phyloP scores from a whole-genome alignment of 2,113 vertebrate species.

The Epinephelus lanceolatus region DNA sequence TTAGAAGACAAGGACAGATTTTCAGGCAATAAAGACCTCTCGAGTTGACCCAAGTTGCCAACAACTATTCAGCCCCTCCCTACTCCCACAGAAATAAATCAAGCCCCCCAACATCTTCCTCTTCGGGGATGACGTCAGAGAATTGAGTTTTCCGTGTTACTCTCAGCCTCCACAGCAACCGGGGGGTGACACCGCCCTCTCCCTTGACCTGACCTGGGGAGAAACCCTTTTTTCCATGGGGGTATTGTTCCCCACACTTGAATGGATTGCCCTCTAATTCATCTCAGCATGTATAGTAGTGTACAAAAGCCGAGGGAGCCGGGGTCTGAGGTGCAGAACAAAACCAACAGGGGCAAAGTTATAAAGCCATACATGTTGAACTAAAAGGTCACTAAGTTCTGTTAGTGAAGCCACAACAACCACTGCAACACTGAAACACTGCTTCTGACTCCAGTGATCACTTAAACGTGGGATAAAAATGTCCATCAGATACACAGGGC shows the following conservation, averaged over 20 bases:
- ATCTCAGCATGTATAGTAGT: conserved; percentile 76
- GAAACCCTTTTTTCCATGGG: conserved; percentile 52
- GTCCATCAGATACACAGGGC: background rate
- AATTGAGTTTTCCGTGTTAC: conserved; percentile 76
- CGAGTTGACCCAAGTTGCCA: conserved; percentile 48
- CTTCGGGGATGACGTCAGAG: conserved; percentile 74
- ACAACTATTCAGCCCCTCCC: conserved; percentile 48
- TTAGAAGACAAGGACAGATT: conserved; percentile 41
- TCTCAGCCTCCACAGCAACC: conserved; percentile 79
- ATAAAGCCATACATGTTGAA: conserved; percentile 61
- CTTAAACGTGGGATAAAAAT: background rate
- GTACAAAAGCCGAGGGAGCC: conserved; percentile 70
- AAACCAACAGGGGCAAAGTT: conserved; percentile 66
- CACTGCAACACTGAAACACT: background rate
- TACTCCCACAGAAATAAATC: conserved; percentile 80
- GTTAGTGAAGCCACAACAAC: conserved; percentile 19
- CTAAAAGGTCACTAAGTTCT: background rate
- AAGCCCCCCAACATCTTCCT: conserved; percentile 65
- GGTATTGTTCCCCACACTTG: conserved; percentile 83
- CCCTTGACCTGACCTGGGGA: conserved; percentile 75
- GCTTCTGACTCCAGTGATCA: conserved; percentile 5
- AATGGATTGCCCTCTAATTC: conserved; percentile 83
- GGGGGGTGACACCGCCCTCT: conserved; percentile 63
- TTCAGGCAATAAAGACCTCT: conserved; percentile 47
- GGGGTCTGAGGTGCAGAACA: conserved; percentile 61